Percentiles rank a stretch among this genome's conserved stretches.
Conservation (phyloP, 2,797 vertebrate genomes). For the Urocyon cinereoargenteus region DNA sequence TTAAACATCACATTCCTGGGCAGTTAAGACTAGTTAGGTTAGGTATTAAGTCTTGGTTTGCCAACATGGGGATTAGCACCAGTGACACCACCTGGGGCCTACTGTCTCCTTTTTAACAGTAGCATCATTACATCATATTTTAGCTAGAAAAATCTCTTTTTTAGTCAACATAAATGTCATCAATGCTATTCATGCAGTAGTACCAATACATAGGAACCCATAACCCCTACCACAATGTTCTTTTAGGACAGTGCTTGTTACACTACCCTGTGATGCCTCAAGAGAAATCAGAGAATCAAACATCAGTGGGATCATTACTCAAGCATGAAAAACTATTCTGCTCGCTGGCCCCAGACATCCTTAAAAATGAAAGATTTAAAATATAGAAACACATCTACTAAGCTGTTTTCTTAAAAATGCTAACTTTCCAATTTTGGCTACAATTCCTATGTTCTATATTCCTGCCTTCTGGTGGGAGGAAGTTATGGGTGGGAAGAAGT, state of each 20-base stretch:
- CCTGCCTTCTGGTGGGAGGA: constrained; percentile 54
- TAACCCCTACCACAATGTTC: not conserved
- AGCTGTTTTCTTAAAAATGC: constrained; percentile 61
- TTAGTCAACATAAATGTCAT: not conserved
- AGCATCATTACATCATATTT: not conserved
- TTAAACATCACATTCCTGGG: not conserved
- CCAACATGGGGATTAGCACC: not conserved
- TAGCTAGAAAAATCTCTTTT: not conserved
- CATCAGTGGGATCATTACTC: not conserved
- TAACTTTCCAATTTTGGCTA: constrained; percentile 45
- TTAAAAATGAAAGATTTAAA: constrained; percentile 66
- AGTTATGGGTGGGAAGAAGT: not conserved
- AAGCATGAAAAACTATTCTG: constrained; percentile 14
- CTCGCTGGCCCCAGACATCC: not conserved
- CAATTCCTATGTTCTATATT: not conserved
- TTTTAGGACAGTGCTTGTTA: not conserved
- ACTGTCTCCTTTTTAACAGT: not conserved
- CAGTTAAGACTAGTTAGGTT: not conserved
- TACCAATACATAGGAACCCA: not conserved
- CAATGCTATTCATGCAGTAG: not conserved
- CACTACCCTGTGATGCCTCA: not conserved
- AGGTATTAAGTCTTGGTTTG: not conserved
- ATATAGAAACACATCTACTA: constrained; percentile 24
- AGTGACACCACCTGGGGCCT: not conserved
- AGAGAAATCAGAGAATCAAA: constrained; percentile 32